Evolutionary conservation across 2,797 vertebrate genomes (phyloP).

Genomic region (Percopsis omiscomaycus): DNA sequence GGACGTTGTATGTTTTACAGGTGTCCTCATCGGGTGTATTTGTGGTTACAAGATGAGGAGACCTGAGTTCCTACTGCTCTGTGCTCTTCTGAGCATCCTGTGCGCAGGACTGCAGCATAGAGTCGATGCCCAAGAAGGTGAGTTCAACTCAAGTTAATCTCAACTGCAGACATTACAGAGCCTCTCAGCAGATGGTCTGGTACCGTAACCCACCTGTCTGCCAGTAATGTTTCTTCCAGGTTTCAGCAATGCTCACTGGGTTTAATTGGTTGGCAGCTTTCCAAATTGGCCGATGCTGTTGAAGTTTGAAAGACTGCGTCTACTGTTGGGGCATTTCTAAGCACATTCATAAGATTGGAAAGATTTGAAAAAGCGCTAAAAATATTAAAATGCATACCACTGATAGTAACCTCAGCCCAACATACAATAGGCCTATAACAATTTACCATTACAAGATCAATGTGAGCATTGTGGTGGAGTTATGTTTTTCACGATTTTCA

Average conservation of each 20-base stretch:
- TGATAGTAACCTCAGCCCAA: too few species aligned
- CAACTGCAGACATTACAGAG: background rate
- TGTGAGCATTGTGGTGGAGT: background rate
- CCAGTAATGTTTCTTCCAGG: conserved; percentile 5
- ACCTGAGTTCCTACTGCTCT: conserved; percentile 70
- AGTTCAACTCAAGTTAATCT: conserved; percentile 41
- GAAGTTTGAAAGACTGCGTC: background rate
- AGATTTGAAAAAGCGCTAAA: too few species aligned
- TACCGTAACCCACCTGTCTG: background rate
- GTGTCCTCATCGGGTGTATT: conserved; percentile 61
- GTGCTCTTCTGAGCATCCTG: conserved; percentile 78
- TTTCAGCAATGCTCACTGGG: conserved; percentile 21
- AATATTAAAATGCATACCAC: too few species aligned
- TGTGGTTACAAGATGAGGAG: conserved; percentile 82
- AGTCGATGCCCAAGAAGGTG: conserved; percentile 80
- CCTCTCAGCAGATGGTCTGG: conserved; percentile 10
- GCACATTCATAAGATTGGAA: too few species aligned
- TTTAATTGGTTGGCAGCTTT: background rate
- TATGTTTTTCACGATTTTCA: conserved; percentile 6
- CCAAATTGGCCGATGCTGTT: background rate
- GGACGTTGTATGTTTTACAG: conserved; percentile 54
- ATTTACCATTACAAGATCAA: too few species aligned
- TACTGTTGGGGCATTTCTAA: background rate
- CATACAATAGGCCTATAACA: too few species aligned
- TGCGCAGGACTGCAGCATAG: conserved; percentile 72